Conservation (phyloP, 2,113 vertebrate genomes). For the Euleptes europaea region DNA sequence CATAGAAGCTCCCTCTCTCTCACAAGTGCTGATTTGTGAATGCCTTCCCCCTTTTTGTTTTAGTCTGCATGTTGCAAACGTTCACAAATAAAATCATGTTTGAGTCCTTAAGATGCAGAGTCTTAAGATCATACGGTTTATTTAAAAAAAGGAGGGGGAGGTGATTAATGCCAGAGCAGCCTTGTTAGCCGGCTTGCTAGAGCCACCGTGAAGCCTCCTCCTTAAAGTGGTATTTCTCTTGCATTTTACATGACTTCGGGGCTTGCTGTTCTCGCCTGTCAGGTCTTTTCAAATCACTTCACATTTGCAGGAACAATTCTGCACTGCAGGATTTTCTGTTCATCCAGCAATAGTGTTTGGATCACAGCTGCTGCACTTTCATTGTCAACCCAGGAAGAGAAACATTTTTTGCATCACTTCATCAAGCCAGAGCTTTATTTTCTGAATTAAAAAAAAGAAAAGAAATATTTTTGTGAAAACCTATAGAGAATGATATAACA, state of each 20-base stretch:
- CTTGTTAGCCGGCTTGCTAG: constrained; percentile 71
- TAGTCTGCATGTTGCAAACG: constrained; percentile 44
- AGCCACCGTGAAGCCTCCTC: constrained; percentile 66
- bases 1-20: not conserved
- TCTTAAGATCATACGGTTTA: not conserved
- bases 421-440: constrained; percentile 33
- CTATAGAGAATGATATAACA: not conserved
- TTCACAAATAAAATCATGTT: constrained; percentile 43
- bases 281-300: constrained; percentile 89
- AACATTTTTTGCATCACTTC: constrained; percentile 66
- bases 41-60: constrained; percentile 53
- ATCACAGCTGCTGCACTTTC: constrained; percentile 72
- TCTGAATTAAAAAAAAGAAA: not conserved
- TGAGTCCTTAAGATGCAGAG: not conserved
- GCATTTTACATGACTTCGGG: constrained; percentile 94
- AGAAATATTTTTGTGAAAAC: constrained; percentile 26
- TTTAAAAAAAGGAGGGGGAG: constrained; percentile 49
- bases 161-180: constrained; percentile 65
- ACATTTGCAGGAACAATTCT: constrained; percentile 84
- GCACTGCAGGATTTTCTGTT: constrained; percentile 78
- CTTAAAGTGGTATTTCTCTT: constrained; percentile 85
- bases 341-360: constrained; percentile 75
- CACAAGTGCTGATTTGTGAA: constrained; percentile 47
- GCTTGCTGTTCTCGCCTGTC: constrained; percentile 92
- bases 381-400: constrained; percentile 66